Evolutionary conservation across 2,888 invertebrate genomes (phyloP), one percentile per base, ranked within the genome.

Genomic region (Trypoxylon attenuatum): DNA sequence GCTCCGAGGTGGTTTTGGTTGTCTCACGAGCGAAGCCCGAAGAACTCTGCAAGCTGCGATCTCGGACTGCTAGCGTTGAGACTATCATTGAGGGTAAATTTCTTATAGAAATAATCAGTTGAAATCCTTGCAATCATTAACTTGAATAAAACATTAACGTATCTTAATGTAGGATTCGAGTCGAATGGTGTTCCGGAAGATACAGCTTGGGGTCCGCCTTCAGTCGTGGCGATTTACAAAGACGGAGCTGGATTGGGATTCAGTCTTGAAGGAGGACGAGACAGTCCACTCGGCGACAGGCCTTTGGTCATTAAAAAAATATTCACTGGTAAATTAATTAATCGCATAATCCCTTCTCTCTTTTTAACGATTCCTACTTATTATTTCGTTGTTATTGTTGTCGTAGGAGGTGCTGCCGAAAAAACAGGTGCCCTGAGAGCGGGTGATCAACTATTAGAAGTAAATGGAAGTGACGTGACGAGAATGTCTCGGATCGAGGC

Each of bases 161-260:
- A 13, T 46, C 29, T 29, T 22, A 8, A 23, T 25, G 1, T 59
- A 85, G 85, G 84, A 58, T 78, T 79, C 70, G 84, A 85, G 65
- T 86, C 71, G 76, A 88, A 70, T 78, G 81, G 79, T 8, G 61
- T 56, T 22, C 53, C 66, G 86, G 81, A 89, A 85, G 71, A 89
- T 87, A 79, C 82, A 82, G 82, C 83, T 86, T 84, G 91, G 90
- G 88, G 92, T 86, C 88, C 91, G 82, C 73, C 91, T 84, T 71
- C 85, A 54, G 84, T 87, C 43, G 87, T 91, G 42, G 87, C 89
- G n/a, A 87, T 92, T 16, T 87, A 91, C 41, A 94, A 93, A 86
- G 94, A 94, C 80, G 96, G 95, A 65, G 94, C 95, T 70, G 97
- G 97, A 3, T 90, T 98, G 57, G 98, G 98, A 50, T 97, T 98